These are phyloP conservation scores for Xiphydria camelus DNA, from an alignment of 2,888 invertebrate genomes.

Conservation along the genomic window DNA sequence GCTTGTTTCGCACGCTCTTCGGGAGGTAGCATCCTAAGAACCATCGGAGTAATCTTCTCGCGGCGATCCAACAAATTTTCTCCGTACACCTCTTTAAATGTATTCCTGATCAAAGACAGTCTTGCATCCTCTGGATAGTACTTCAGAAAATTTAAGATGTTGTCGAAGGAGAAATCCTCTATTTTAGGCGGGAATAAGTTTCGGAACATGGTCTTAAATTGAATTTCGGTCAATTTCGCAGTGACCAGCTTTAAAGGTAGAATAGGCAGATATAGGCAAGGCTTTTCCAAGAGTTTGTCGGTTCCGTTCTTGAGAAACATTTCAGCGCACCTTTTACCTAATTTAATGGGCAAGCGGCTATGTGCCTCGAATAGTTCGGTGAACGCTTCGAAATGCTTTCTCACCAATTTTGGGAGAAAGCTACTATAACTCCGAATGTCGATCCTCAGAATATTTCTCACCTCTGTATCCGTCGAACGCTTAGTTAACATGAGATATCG, in stretches of 20 bases:
- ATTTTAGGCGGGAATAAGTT: slow-evolving; percentile 28
- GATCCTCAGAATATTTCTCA: slow-evolving; percentile 8
- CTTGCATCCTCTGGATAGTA: slow-evolving; percentile 34
- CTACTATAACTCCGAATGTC: slow-evolving; percentile 17
- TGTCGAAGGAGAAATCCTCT: slow-evolving; percentile 12
- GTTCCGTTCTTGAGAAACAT: slow-evolving; percentile 38
- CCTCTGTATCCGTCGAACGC: neutral
- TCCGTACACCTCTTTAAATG: slow-evolving; percentile 34
- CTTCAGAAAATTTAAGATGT: slow-evolving; percentile 24
- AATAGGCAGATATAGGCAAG: slow-evolving; percentile 27
- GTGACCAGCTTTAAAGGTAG: slow-evolving; percentile 34
- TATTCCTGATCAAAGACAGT: slow-evolving; percentile 23
- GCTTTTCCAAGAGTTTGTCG: slow-evolving; percentile 28
- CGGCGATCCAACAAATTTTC: slow-evolving; percentile 25
- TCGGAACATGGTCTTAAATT: slow-evolving; percentile 34
- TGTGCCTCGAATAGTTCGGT: slow-evolving; percentile 30
- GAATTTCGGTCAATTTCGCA: slow-evolving; percentile 16
- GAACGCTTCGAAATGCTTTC: slow-evolving; percentile 33
- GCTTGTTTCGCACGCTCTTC: slow-evolving; percentile 37
- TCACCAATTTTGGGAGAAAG: slow-evolving; percentile 35
- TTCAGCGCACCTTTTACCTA: slow-evolving; percentile 33
- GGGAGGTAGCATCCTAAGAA: slow-evolving; percentile 33
- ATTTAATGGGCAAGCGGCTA: slow-evolving; percentile 6
- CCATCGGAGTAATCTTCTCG: slow-evolving; percentile 16
- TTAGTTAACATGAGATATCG: slow-evolving; percentile 37